These are phyloP conservation scores for Melieria omissa DNA, from an alignment of 2,888 invertebrate species.

Conservation along the genomic window DNA sequence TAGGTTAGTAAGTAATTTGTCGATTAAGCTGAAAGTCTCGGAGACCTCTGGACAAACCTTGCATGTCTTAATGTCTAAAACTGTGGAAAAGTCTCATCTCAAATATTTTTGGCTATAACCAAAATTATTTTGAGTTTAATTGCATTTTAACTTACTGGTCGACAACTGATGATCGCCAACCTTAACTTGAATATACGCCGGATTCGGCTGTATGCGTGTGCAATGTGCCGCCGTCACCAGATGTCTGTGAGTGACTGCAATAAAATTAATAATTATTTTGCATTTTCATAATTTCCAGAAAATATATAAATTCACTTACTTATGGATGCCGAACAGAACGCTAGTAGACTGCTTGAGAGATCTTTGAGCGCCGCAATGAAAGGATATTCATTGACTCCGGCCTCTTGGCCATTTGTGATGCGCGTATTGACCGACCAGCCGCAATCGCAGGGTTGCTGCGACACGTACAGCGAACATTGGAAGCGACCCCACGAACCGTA, in stretches of 20 bases:
- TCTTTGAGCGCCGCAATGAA: constrained; percentile 69
- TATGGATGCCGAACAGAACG: constrained; percentile 68
- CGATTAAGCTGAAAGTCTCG: no score
- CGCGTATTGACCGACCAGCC: constrained; percentile 64
- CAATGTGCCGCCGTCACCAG: constrained; percentile 71
- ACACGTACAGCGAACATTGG: constrained; percentile 48
- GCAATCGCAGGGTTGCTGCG: constrained; percentile 57
- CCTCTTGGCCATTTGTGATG: constrained; percentile 70
- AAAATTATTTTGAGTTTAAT: no score
- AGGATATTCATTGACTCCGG: constrained; percentile 71
- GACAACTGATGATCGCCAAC: constrained; percentile 69
- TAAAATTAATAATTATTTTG: not conserved
- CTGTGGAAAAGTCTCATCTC: no score
- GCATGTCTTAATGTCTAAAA: no score
- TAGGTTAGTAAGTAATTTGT: no score
- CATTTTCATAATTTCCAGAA: not conserved
- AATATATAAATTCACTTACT: constrained; percentile 49
- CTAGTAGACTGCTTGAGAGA: constrained; percentile 18
- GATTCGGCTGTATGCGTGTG: constrained; percentile 27
- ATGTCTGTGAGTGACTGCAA: constrained; percentile 60
- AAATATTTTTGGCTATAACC: no score
- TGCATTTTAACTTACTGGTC: constrained; percentile 57
- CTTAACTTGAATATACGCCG: constrained; percentile 59
- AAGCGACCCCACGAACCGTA: constrained; percentile 51
- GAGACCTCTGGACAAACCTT: no score